Percentiles rank a stretch among this genome's conserved stretches.
Conservation (phyloP, 2,797 vertebrate genomes). For the Spondyliosoma cantharus region DNA sequence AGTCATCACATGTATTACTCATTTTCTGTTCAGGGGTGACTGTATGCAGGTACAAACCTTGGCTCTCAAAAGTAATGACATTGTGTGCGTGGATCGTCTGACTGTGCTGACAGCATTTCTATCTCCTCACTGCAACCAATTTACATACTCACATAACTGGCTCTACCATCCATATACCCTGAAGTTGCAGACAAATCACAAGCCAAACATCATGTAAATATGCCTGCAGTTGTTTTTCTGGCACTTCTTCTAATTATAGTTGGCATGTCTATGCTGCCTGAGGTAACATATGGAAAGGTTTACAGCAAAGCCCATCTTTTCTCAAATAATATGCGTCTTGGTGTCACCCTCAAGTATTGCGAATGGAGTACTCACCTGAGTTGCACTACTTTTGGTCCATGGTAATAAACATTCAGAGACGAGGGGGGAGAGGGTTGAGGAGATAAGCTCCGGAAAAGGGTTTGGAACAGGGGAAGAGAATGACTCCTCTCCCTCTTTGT, state of each 20-base stretch:
- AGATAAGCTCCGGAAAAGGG: conserved; percentile 89
- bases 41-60: conserved; percentile 17
- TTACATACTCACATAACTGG: conserved; percentile 72
- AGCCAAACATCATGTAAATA: conserved; percentile 51
- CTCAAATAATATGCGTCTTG: conserved; percentile 23
- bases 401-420: conserved; percentile 89
- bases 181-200: conserved; percentile 41
- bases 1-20: not conserved
- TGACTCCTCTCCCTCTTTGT: conserved; percentile 81
- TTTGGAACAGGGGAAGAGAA: conserved; percentile 87
- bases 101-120: conserved; percentile 61
- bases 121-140: conserved; percentile 43
- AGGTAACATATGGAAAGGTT: conserved; percentile 34
- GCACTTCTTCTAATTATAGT: conserved; percentile 27
- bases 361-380: conserved; percentile 85
- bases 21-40: not conserved
- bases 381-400: conserved; percentile 89
- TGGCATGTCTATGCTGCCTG: not conserved
- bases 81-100: conserved; percentile 6
- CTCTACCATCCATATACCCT: conserved; percentile 49
- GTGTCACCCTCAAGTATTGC: conserved; percentile 5
- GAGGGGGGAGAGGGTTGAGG: conserved; percentile 84
- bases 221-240: conserved; percentile 42
- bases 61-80: conserved; percentile 26
- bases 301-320: conserved; percentile 11